Conservation (phyloP, 2,113 vertebrate genomes). For the human (Homo sapiens) region DNA sequence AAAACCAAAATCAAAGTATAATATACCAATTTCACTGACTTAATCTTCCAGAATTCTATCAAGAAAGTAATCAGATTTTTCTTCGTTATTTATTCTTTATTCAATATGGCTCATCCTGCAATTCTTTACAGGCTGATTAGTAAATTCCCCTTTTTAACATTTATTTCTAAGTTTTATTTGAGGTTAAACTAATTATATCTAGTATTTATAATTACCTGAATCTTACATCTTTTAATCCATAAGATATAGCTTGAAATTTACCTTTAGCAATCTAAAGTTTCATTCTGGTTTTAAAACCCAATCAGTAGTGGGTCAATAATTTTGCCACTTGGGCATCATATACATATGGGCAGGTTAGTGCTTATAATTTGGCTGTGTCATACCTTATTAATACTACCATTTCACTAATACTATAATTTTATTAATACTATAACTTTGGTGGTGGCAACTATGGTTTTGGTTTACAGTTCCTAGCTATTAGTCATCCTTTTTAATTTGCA, state of each 20-base stretch:
- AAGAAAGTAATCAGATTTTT: slow-evolving; percentile 74
- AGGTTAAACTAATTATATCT: slow-evolving; percentile 58
- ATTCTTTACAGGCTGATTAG: slow-evolving; percentile 55
- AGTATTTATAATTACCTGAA: slow-evolving; percentile 44
- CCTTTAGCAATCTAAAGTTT: slow-evolving; percentile 46
- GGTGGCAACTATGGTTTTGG: background rate
- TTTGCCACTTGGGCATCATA: background rate
- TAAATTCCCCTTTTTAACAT: slow-evolving; percentile 56
- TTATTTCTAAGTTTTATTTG: slow-evolving; percentile 61
- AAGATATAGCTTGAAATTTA: slow-evolving; percentile 45
- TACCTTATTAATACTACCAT: background rate
- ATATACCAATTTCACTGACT: slow-evolving; percentile 69
- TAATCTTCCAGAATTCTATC: slow-evolving; percentile 75
- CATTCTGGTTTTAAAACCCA: slow-evolving; percentile 22
- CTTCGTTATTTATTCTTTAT: slow-evolving; percentile 75
- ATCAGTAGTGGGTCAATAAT: background rate
- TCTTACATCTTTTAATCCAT: slow-evolving; percentile 44
- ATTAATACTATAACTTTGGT: background rate
- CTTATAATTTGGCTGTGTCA: background rate
- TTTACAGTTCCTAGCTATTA: background rate
- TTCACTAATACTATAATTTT: background rate
- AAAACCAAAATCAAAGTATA: slow-evolving; percentile 76
- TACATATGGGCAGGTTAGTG: background rate
- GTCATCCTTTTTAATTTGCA: background rate
- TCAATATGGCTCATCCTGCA: slow-evolving; percentile 53